These are phyloP conservation scores for Seriola rivoliana DNA, from an alignment of 2,113 vertebrate species.

Conservation along the genomic window DNA sequence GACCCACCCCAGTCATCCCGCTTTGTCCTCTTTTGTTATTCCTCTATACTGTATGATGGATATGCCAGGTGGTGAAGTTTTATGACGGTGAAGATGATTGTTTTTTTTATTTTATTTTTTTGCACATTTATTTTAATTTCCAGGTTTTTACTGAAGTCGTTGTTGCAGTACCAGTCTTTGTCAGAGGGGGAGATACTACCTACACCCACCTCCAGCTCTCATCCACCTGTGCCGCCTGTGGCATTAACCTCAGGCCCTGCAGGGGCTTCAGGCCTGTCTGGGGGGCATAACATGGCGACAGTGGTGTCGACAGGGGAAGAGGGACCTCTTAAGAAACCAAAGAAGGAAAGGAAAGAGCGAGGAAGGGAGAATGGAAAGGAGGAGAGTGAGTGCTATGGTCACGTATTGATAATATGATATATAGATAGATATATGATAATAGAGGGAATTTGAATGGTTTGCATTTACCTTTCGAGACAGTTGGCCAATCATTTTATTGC, in stretches of 20 bases:
- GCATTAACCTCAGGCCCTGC: conserved; percentile 60
- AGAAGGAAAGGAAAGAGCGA: conserved; percentile 89
- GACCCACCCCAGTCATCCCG: background rate
- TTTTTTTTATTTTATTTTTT: background rate
- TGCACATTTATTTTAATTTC: background rate
- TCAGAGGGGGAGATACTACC: conserved; percentile 86
- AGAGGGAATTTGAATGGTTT: background rate
- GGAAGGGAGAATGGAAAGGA: conserved; percentile 90
- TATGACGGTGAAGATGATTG: background rate
- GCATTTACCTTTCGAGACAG: background rate
- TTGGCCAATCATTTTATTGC: background rate
- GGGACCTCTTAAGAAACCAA: conserved; percentile 82
- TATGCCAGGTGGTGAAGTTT: background rate
- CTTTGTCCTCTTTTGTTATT: background rate
- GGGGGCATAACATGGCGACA: conserved; percentile 67
- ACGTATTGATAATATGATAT: background rate
- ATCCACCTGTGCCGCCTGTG: conserved; percentile 58
- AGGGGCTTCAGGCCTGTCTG: conserved; percentile 57
- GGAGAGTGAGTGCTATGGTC: conserved; percentile 79
- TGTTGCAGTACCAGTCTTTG: conserved; percentile 90
- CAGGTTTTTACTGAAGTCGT: conserved; percentile 90
- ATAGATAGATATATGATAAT: background rate
- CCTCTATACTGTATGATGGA: background rate
- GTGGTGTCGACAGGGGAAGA: conserved; percentile 79
- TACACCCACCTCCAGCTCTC: conserved; percentile 68